phyloP scores from a whole-genome alignment of 2,797 vertebrate genomes.

The Phrynocephalus forsythii region DNA sequence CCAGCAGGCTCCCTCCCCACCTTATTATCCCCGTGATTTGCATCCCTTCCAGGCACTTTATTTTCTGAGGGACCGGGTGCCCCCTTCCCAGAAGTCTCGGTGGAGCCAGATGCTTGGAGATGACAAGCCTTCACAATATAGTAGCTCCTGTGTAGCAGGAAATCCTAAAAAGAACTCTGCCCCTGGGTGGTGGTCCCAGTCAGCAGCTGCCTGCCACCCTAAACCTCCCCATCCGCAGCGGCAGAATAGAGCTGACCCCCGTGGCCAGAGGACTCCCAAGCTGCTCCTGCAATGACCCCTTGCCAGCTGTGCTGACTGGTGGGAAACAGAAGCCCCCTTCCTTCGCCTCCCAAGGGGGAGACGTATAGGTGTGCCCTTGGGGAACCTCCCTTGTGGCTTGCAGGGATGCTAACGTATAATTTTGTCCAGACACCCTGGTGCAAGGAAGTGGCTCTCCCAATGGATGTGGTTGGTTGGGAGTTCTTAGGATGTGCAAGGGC shows the following conservation, averaged over 20 bases:
- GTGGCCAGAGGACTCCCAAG: not conserved
- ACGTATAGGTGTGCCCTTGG: not conserved
- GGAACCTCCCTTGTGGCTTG: not conserved
- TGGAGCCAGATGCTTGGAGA: not conserved
- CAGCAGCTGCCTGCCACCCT: not conserved
- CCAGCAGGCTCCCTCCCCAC: too few relatives aligned
- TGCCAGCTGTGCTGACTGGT: not conserved
- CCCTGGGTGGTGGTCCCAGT: rapidly evolving
- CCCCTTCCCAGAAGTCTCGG: too few relatives aligned
- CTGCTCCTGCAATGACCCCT: too few relatives aligned
- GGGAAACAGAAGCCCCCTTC: too few relatives aligned
- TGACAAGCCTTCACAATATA: not conserved
- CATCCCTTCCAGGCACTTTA: not conserved
- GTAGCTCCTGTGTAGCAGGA: not conserved
- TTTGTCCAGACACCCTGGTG: not conserved
- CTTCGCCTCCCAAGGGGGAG: not conserved
- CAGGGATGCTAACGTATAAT: not conserved
- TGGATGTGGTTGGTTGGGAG: not conserved
- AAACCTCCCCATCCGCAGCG: not conserved
- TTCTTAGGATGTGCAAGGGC: not conserved
- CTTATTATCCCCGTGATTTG: too few relatives aligned
- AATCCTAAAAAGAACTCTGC: too few relatives aligned
- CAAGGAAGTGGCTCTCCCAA: too few relatives aligned
- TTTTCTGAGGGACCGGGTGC: not conserved
- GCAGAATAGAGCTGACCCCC: not conserved